These are phyloP conservation scores for Cephus sareptanus DNA, from an alignment of 2,888 invertebrate species.

Conservation along the genomic window DNA sequence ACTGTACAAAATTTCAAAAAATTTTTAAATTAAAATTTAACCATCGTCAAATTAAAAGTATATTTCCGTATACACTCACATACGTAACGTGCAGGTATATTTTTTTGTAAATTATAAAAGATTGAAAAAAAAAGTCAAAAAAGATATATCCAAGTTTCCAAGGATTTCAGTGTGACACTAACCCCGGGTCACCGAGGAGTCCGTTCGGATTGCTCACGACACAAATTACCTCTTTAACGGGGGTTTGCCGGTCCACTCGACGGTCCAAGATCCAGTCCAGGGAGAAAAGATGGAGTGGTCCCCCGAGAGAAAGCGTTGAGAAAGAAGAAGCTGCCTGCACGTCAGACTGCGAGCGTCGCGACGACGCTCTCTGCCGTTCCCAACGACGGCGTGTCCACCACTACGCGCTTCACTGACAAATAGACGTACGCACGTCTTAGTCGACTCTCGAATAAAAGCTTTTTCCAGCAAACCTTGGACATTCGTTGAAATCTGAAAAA, in stretches of 20 bases:
- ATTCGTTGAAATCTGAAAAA: not conserved
- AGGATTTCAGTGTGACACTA: not conserved
- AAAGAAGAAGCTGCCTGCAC: slow-evolving; percentile 29
- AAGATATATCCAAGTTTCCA: not conserved
- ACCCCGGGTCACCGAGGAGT: not conserved
- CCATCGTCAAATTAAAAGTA: not conserved
- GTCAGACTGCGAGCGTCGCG: slow-evolving; percentile 45
- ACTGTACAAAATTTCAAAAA: not conserved
- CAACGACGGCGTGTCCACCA: slow-evolving; percentile 21
- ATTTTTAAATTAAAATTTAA: not conserved
- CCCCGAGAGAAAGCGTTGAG: slow-evolving; percentile 38
- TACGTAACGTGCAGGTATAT: not conserved
- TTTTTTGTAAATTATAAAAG: not conserved
- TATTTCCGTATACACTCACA: not conserved
- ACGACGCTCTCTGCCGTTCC: slow-evolving; percentile 32
- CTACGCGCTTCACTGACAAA: slow-evolving; percentile 49
- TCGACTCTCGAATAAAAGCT: slow-evolving; percentile 45
- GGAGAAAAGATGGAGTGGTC: slow-evolving; percentile 59
- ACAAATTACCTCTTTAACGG: slow-evolving; percentile 63
- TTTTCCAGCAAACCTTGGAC: slow-evolving; percentile 39
- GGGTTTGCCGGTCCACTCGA: slow-evolving; percentile 26
- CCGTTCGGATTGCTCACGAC: slow-evolving; percentile 43
- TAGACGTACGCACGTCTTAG: slow-evolving; percentile 49
- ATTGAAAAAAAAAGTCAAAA: not conserved
- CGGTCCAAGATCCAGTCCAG: slow-evolving; percentile 29